Base-by-base conservation (phyloP, 1,140 invertebrate genomes). In the Diorhabda sublineata region DNA sequence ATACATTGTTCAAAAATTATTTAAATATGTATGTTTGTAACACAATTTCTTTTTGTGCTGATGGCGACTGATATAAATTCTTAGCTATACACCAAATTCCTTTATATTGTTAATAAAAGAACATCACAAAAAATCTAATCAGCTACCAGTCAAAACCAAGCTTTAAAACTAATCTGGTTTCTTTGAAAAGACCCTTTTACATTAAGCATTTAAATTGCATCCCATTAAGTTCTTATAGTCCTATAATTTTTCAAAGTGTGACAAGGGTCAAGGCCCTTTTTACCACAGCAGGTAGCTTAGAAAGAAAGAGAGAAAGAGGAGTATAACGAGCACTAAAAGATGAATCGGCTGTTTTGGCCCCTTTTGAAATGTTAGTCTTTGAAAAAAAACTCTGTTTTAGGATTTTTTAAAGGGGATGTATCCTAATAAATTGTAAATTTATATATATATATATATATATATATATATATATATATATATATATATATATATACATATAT, bases 191-290 rank as follows among this genome's bases (percentile, higher is more conserved):
- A 44, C 26, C 6, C 61, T 62, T 44, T 44, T 62, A 42, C 3
- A 61, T 41, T 8, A 7, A 61, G 42, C 44, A 62, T 62, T 62
- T 62, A 62, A 62, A 62, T 5, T 45, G n/a, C 6, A 62, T 62
- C 61, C 61, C 61, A 62, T 62, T 62, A 62, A 44, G 44, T 5
- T n/a, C n/a, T 59, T 11, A 59, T 11, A 62, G 3, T 42, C 43
- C 43, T 42, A 43, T 62, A 11, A 62, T 62, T 62, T 62, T 62
- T 62, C 61, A 62, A 62, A 62, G n/a, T 45, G 61, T 62, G 61
- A 62, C 61, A 62, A 45, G 61, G 61, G 61, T 62, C 61, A 62
- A 62, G 61, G 61, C 42, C 61, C 61, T 47, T 44, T 62, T 62
- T 62, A 62, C 43, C 42, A 8, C 42, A 62, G 44, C 61, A 62